phyloP scores from a whole-genome alignment of 2,113 vertebrate species.

The Spilogale gracilis region DNA sequence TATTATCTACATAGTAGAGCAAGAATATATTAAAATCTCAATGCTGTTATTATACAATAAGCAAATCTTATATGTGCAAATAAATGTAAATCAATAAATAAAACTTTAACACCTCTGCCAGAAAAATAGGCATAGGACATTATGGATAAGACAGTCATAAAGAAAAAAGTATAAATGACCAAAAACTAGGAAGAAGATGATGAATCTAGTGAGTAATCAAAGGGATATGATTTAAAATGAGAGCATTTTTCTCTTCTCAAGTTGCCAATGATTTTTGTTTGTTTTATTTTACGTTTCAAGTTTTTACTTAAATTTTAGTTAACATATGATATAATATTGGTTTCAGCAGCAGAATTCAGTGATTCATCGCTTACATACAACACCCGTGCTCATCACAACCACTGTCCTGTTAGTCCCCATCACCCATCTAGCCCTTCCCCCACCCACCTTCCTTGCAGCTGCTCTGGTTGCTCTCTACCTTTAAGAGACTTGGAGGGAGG shows the following conservation, averaged over 20 bases:
- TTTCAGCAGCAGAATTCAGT: neutral
- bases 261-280: neutral
- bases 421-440: neutral
- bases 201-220: neutral
- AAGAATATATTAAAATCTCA: neutral
- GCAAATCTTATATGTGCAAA: neutral
- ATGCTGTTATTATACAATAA: neutral
- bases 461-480: neutral
- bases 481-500: neutral
- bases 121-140: neutral
- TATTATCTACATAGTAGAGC: neutral
- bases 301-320: neutral
- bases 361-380: neutral
- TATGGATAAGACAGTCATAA: neutral
- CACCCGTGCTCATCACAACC: neutral
- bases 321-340: neutral
- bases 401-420: neutral
- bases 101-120: neutral
- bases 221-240: neutral
- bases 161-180: neutral
- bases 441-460: neutral
- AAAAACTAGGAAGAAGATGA: neutral
- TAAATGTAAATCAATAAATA: neutral
- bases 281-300: neutral
- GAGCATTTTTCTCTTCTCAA: slow-evolving; percentile 42